Conservation (phyloP, 2,113 vertebrate genomes). For the Genyomyrus donnyi region DNA sequence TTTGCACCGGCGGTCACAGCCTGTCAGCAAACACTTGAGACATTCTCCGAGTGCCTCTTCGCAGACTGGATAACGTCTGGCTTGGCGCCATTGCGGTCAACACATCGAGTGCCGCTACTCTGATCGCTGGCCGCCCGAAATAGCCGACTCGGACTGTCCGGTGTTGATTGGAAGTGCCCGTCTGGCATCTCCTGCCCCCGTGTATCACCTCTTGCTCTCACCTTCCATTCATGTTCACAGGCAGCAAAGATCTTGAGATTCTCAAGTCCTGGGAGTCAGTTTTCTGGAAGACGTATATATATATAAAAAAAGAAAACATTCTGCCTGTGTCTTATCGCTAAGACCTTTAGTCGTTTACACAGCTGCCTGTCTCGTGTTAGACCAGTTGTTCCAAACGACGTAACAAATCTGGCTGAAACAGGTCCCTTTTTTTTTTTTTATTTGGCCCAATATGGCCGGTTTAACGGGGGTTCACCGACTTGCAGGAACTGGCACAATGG, state of each 20-base stretch:
- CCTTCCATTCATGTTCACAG: background rate
- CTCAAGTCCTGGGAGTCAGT: background rate
- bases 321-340: background rate
- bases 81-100: background rate
- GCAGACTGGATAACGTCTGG: background rate
- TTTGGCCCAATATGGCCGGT: background rate
- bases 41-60: background rate
- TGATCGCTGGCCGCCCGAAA: background rate
- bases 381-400: background rate
- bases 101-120: background rate
- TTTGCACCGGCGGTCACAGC: background rate
- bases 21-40: slow-evolving; percentile 3
- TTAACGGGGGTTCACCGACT: background rate
- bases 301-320: background rate
- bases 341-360: background rate
- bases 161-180: background rate
- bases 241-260: background rate
- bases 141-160: background rate
- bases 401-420: background rate
- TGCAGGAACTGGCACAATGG: background rate
- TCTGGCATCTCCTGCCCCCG: background rate
- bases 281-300: background rate
- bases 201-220: background rate
- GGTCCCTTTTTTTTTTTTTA: background rate
- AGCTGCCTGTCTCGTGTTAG: background rate